Conservation (phyloP, 2,888 invertebrate genomes). For the Bugulina stolonifera region DNA sequence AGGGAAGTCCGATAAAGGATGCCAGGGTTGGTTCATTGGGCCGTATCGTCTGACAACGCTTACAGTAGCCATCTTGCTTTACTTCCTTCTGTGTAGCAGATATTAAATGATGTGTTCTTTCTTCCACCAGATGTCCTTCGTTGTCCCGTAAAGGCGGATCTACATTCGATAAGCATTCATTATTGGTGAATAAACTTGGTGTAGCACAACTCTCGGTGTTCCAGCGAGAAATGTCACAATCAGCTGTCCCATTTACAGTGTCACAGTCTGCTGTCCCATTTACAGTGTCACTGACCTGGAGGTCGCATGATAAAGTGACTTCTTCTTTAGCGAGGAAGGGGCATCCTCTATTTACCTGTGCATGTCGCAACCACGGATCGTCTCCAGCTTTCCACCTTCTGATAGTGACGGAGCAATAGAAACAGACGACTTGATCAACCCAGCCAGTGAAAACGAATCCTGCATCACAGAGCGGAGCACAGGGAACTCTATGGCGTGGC, state of each 20-base stretch:
- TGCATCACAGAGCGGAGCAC: slow-evolving; percentile 73
- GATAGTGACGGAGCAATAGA: slow-evolving; percentile 86
- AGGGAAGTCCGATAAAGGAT: not conserved
- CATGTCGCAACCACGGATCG: slow-evolving; percentile 90
- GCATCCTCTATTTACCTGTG: slow-evolving; percentile 82
- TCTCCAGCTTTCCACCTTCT: slow-evolving; percentile 88
- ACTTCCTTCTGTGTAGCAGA: not conserved
- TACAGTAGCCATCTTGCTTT: not conserved
- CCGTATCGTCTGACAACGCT: not conserved
- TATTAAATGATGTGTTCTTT: too few relatives aligned
- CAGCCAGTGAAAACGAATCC: slow-evolving; percentile 86
- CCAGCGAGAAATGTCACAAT: too few relatives aligned
- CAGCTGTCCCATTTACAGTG: too few relatives aligned
- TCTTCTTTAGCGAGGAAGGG: too few relatives aligned
- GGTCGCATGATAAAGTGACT: too few relatives aligned
- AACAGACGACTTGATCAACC: slow-evolving; percentile 83
- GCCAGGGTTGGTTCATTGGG: not conserved
- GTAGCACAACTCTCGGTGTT: too few relatives aligned
- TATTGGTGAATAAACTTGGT: too few relatives aligned
- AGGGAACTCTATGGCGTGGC: not conserved
- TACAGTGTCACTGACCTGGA: too few relatives aligned
- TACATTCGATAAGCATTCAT: too few relatives aligned
- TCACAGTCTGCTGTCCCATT: too few relatives aligned
- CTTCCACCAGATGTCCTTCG: too few relatives aligned
- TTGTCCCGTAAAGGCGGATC: too few relatives aligned